A percentile compares a stretch with the other conserved stretches of the same genome.
phyloP scores from a whole-genome alignment of 1,140 invertebrate genomes.

The Drosophila sucinea region DNA sequence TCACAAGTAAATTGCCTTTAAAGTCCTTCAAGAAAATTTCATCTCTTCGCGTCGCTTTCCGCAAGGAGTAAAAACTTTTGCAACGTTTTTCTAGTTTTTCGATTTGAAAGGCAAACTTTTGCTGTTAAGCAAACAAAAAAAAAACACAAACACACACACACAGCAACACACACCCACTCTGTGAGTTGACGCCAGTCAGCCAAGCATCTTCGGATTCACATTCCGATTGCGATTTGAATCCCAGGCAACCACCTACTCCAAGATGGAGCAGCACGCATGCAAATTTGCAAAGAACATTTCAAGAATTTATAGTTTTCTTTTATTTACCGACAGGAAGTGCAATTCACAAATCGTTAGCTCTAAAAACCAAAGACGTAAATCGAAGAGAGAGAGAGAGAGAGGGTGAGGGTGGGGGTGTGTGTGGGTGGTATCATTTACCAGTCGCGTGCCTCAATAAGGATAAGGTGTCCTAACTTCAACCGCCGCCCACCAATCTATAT shows the following conservation, averaged over 20 bases:
- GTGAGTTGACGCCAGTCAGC: conserved; percentile 42
- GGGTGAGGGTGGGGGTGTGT: neutral
- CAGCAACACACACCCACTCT: conserved; percentile 12
- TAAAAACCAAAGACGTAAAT: conserved; percentile 47
- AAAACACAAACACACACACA: conserved; percentile 26
- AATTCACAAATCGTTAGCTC: conserved; percentile 81
- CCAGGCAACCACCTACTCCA: conserved; percentile 12
- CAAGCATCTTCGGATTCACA: conserved; percentile 20
- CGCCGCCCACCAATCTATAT: conserved; percentile 18
- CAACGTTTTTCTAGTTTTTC: conserved; percentile 78
- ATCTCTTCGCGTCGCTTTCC: neutral
- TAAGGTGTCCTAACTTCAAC: conserved; percentile 46
- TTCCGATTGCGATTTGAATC: conserved; percentile 24
- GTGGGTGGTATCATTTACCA: conserved; percentile 28
- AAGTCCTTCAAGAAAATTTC: conserved; percentile 51
- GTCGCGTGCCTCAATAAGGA: conserved; percentile 24
- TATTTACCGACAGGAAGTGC: conserved; percentile 80
- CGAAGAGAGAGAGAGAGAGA: conserved; percentile 25
- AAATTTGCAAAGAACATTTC: conserved; percentile 60
- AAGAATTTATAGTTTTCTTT: conserved; percentile 75
- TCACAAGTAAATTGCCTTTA: conserved; percentile 57
- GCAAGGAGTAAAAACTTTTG: conserved; percentile 7
- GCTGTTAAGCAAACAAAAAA: conserved; percentile 76
- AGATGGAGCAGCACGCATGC: conserved; percentile 59
- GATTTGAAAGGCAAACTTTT: conserved; percentile 79